Evolutionary conservation across 2,113 vertebrate species (phyloP), one percentile per base, ranked within the genome.

Genomic region (Bambusicola thoracicus): DNA sequence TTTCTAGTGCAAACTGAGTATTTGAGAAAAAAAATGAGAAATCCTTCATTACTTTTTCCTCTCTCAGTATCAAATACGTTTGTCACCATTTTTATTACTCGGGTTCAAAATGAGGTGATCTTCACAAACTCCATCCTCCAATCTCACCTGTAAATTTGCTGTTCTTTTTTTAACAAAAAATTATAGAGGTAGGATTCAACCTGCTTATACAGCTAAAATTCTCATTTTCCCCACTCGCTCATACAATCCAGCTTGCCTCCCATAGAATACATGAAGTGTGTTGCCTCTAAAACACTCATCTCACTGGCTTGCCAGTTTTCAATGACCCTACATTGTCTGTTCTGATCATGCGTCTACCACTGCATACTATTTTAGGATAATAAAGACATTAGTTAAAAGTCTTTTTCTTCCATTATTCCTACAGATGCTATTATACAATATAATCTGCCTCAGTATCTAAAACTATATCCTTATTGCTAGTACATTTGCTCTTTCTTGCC

Each of bases 11-110:
- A 85, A 93, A 83, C 7, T 29, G 49, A 83, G 5, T 38, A 24
- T 63, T 85, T 69, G 68, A 92, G 56, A 80, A 77, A 29, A 77
- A 83, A 77, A 83, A 67, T 51, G 19, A 94, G 6, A 90, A 93
- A 83, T 65, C 30, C 27, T 93, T 15, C 2, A 40, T 15, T 6
- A 44, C 46, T 65, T 81, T 65, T 84, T 43, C 46, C 43, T 59
- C 17, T 68, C 51, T 92, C 8, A 15, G 22, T 51, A 83, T 75
- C 62, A 94, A 78, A 81, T 27, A 65, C 2, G 25, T 72, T 55
- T 48, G 41, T 34, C 25, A 89, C 16, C 25, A 41, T 82, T 62
- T 91, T 89, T 11, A 73, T 10, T 22, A 63, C 59, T 59, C 3
- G 25, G 32, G 17, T 63, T 87, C 65, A 55, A 89, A 95, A 69